Evolutionary conservation across 2,113 vertebrate species (phyloP), one percentile per base, ranked within the genome.

Genomic region (Centropus unirufus): DNA sequence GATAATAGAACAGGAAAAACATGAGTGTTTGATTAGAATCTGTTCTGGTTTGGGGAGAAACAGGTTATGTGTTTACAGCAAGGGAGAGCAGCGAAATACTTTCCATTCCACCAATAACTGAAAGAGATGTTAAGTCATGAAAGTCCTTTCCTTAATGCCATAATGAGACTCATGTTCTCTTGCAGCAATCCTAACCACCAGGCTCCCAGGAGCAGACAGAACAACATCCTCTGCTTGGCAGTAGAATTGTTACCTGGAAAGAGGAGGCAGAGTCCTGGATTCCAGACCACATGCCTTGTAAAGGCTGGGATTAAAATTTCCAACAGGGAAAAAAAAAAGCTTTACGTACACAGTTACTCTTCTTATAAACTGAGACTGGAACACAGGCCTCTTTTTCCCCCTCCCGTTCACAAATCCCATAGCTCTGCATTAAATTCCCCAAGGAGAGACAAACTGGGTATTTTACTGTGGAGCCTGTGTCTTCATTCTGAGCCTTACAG

Each of bases 11-110:
- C 13, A 82, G 36, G n/a, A 73, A 83, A 83, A 78, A 12, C 47
- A 42, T 8, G 72, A 64, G 24, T 49, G 66, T 85, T 82, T 89
- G 62, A 93, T 95, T 87, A 87, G 84, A 75, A 95, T 92, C 87
- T 82, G 46, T 68, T 82, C 77, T 85, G n/a, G 40, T 84, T 80
- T 82, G n/a, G 63, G 63, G 51, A 59, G 42, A 91, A 95, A 58
- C 67, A 87, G 74, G 42, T 83, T 85, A 39, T 22, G 51, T 91
- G 78, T 91, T 93, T 89, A 92, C 42, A 92, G 55, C 42, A 49
- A 89, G 26, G 75, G 61, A 86, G 24, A 14, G 73, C 34, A 14
- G 75, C 36, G 47, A 89, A 95, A 90, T 80, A 69, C 51, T 87
- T 87, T 69, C 57, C 87, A 89, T 94, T 92, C 89, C 84, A 87